Conservation (phyloP, 2,888 invertebrate genomes). For the Sinohyriopsis cumingii region DNA sequence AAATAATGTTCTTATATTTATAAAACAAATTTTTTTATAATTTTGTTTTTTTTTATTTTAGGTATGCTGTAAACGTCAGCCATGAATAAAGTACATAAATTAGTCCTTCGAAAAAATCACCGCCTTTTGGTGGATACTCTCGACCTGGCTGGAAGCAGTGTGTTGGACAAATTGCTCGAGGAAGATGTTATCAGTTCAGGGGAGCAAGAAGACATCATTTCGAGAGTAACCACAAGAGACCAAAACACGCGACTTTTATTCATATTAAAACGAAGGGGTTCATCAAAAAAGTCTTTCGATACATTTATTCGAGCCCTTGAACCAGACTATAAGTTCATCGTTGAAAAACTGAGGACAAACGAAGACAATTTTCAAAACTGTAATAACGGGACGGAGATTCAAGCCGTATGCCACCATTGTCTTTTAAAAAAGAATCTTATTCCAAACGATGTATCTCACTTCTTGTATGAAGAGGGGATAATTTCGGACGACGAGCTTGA, state of each 20-base stretch:
- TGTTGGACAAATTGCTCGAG: slow-evolving; percentile 4
- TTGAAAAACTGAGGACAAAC: not conserved
- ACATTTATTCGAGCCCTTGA: slow-evolving; percentile 1
- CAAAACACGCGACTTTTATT: slow-evolving; percentile 7
- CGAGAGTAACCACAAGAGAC: not conserved
- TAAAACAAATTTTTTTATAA: no score
- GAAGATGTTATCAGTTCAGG: slow-evolving; percentile 11
- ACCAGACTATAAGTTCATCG: slow-evolving; percentile 8
- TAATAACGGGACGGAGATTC: no score
- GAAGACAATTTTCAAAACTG: not conserved
- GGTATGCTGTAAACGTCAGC: no score
- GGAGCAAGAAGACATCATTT: slow-evolving; percentile 9
- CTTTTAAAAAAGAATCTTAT: slow-evolving; percentile 9
- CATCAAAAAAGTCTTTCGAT: slow-evolving; percentile 3
- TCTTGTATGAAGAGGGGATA: slow-evolving; percentile 14
- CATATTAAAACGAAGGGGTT: not conserved
- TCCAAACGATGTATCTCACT: slow-evolving; percentile 16
- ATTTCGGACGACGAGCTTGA: slow-evolving; percentile 19
- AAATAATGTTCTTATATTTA: no score
- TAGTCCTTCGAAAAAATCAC: slow-evolving; percentile 2
- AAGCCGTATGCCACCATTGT: slow-evolving; percentile 9
- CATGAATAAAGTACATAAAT: no score
- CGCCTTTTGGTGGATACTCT: slow-evolving; percentile 1
- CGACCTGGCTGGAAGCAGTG: not conserved
- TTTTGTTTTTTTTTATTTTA: no score